Conservation (phyloP, 2,888 invertebrate species). For the Drosophila meridionalis region DNA sequence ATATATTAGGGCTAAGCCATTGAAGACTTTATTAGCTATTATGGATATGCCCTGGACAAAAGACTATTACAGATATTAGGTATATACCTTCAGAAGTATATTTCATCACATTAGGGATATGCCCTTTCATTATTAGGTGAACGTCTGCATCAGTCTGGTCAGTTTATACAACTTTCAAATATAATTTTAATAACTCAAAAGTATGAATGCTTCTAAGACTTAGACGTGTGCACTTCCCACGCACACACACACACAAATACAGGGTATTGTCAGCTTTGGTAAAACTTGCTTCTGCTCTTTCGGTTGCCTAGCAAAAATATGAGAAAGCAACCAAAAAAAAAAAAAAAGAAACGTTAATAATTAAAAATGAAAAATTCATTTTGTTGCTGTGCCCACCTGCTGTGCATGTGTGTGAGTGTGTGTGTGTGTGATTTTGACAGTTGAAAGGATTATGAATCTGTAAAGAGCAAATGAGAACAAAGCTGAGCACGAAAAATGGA, state of each 20-base stretch:
- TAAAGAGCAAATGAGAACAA: conserved; percentile 33
- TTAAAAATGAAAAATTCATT: conserved; percentile 50
- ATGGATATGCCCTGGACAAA: background rate
- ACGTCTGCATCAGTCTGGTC: no score
- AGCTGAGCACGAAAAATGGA: conserved; percentile 37
- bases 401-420: conserved; percentile 9
- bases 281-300: conserved; percentile 17
- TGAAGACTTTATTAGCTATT: background rate
- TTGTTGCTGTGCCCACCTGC: conserved; percentile 27
- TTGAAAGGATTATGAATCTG: conserved; percentile 63
- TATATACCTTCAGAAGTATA: background rate
- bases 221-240: background rate
- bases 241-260: background rate
- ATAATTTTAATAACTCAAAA: background rate
- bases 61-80: background rate
- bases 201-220: background rate
- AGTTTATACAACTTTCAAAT: background rate
- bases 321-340: background rate
- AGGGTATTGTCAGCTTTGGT: conserved; percentile 6
- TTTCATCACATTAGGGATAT: background rate
- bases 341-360: conserved; percentile 56
- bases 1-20: no score
- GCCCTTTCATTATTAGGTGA: background rate
- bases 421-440: conserved; percentile 35
- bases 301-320: conserved; percentile 65